These are phyloP conservation scores for Pinctada fucata DNA, from an alignment of 2,888 invertebrate species.

Conservation along the genomic window DNA sequence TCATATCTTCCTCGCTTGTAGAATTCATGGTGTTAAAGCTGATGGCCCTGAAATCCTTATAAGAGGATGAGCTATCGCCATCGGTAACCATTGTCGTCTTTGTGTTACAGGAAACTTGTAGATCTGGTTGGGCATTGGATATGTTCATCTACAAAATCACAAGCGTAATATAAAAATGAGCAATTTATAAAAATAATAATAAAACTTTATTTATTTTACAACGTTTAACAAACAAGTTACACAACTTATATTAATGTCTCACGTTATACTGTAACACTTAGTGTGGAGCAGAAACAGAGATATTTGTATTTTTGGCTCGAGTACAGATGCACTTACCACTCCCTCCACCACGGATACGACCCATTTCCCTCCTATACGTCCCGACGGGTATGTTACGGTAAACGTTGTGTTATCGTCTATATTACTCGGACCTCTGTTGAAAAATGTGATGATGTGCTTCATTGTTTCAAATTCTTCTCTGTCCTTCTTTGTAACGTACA, in stretches of 20 bases:
- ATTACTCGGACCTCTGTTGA: neutral
- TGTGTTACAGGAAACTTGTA: neutral
- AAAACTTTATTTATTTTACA: too few species aligned
- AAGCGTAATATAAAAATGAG: too few species aligned
- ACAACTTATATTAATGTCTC: too few species aligned
- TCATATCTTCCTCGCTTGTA: neutral
- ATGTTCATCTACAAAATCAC: neutral
- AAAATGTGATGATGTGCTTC: neutral
- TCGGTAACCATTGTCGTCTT: neutral
- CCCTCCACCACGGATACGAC: neutral
- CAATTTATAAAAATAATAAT: too few species aligned
- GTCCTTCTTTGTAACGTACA: neutral
- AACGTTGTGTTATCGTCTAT: neutral
- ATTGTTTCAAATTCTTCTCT: neutral
- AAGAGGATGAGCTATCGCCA: neutral
- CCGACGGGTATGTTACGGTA: neutral
- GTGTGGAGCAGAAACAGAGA: too few species aligned
- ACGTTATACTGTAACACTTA: too few species aligned
- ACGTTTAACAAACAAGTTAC: too few species aligned
- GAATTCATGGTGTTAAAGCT: neutral
- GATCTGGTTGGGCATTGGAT: neutral
- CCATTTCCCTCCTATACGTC: neutral
- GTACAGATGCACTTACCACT: neutral
- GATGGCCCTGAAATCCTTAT: neutral
- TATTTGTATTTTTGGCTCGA: too few species aligned